Conservation (phyloP, 2,888 invertebrate species). For the Luperina testacea region DNA sequence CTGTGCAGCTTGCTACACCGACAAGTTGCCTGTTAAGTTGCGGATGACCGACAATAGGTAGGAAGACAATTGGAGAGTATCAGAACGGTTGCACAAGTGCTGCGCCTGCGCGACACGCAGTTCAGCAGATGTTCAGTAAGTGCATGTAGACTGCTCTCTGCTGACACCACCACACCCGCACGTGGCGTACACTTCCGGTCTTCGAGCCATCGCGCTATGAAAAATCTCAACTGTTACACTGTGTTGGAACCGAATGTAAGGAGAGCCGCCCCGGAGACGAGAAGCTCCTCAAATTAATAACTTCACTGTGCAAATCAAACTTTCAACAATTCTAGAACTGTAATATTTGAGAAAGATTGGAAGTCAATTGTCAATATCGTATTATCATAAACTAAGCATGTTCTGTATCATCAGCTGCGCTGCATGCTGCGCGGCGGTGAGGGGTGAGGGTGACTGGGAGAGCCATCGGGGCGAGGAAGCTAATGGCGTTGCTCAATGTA, state of each 20-base stretch:
- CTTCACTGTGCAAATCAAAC: not conserved
- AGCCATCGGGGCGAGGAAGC: not conserved
- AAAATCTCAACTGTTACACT: not conserved
- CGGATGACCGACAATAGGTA: not conserved
- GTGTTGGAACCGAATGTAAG: not conserved
- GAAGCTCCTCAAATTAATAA: not conserved
- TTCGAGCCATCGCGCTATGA: not conserved
- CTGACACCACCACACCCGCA: too few relatives aligned
- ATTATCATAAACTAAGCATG: not conserved
- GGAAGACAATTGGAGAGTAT: not conserved
- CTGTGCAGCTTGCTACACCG: not conserved
- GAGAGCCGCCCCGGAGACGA: too few relatives aligned
- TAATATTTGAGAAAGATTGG: slow-evolving; percentile 1
- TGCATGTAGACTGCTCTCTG: too few relatives aligned
- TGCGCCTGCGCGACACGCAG: not conserved
- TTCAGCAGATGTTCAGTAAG: not conserved
- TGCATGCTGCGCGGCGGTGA: not conserved
- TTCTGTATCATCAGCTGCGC: not conserved
- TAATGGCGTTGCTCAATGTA: not conserved
- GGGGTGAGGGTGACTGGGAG: not conserved
- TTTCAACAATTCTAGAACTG: not conserved
- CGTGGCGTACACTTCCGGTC: not conserved
- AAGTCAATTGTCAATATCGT: not conserved
- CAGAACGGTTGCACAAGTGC: not conserved
- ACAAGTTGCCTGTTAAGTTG: not conserved